These are phyloP conservation scores for Siniperca scherzeri DNA, from an alignment of 2,797 vertebrate genomes.

Conservation along the genomic window DNA sequence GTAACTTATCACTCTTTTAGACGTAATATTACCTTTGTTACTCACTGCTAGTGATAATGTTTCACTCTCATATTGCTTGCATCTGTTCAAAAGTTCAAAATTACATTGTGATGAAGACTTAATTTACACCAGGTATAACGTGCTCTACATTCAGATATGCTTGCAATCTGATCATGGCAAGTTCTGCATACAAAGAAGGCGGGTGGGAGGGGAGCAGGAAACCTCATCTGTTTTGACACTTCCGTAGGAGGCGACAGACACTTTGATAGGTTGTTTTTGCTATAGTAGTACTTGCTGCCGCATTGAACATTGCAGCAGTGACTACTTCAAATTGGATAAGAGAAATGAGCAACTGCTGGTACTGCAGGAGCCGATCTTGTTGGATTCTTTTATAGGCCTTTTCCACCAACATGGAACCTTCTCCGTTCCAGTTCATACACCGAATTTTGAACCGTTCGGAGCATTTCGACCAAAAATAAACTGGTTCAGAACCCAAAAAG, in stretches of 20 bases:
- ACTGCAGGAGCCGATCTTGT: background rate
- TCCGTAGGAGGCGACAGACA: slow-evolving; percentile 13
- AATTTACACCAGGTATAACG: background rate
- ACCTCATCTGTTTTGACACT: background rate
- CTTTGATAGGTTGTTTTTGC: slow-evolving; percentile 21
- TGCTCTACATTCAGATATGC: slow-evolving; percentile 1
- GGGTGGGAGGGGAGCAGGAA: background rate
- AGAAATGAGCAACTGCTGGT: slow-evolving; percentile 11
- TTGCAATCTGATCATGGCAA: background rate
- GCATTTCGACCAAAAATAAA: no score
- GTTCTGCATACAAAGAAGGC: background rate
- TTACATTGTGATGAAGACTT: background rate
- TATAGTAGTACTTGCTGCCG: background rate
- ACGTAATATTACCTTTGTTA: background rate
- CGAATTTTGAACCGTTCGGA: no score
- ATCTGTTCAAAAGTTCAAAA: background rate
- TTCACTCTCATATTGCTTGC: background rate
- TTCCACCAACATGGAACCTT: no score
- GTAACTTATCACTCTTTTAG: background rate
- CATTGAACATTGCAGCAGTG: background rate
- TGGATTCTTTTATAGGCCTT: background rate
- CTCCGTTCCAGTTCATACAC: no score
- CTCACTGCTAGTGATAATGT: background rate
- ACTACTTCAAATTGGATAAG: background rate
- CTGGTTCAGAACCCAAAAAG: no score